Evolutionary conservation across 2,888 invertebrate species (phyloP).

Genomic region (Apeira syringaria): DNA sequence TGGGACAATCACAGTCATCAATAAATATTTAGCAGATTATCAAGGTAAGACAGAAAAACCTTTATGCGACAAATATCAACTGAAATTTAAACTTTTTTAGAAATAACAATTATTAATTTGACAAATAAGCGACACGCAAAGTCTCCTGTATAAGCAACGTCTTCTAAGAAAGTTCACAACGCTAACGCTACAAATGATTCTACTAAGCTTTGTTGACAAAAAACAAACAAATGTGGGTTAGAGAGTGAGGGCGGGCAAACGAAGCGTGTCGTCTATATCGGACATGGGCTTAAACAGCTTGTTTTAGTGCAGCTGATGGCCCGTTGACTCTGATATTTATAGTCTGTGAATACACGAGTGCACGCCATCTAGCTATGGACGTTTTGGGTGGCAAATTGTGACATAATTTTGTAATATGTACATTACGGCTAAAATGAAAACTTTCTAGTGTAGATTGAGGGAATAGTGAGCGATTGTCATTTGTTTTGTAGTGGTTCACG

Average conservation of each 20-base stretch:
- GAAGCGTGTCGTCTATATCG: constrained; percentile 48
- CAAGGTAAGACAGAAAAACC: too few species aligned
- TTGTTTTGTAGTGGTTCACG: too few species aligned
- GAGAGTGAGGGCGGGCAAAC: constrained; percentile 38
- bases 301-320: constrained; percentile 52
- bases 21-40: too few species aligned
- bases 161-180: constrained; percentile 13
- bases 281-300: constrained; percentile 45
- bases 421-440: too few species aligned
- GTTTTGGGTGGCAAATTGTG: constrained; percentile 15
- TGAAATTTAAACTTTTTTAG: background rate
- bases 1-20: too few species aligned
- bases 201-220: constrained; percentile 23
- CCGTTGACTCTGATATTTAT: constrained; percentile 61
- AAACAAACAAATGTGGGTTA: constrained; percentile 28
- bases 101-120: background rate
- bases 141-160: background rate
- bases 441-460: too few species aligned
- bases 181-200: constrained; percentile 11
- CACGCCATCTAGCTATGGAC: constrained; percentile 32
- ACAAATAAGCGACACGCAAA: background rate
- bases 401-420: constrained; percentile 5
- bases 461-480: too few species aligned
- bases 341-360: constrained; percentile 43
- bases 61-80: too few species aligned